Base-by-base conservation (phyloP, 2,888 invertebrate species). In the Tachina lurida region DNA sequence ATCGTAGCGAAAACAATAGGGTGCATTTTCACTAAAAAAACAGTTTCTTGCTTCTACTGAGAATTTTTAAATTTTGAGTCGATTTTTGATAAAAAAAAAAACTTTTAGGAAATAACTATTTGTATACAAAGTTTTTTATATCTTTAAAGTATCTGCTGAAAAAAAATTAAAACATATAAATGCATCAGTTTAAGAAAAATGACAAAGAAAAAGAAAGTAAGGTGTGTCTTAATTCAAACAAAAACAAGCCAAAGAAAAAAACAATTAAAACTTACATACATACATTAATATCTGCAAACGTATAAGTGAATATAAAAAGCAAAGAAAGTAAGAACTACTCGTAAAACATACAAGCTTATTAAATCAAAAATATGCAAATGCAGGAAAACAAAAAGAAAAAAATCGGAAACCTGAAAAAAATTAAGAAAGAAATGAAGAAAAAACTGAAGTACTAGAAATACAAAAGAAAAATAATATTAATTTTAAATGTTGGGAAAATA, bases 351-450 rank as follows among this genome's bases (percentile, higher is more conserved):
- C 4, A 60, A 68, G 19, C 67, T 52, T 62, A 73, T 39, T 54
- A 74, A 67, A 81, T 62, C 71, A 81, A 62, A 81, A 60, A 70
- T 82, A 75, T 70, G 75, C 54, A 82, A 82, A 75, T 70, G 45
- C 13, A 12, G n/a, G 15, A 56, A 8, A 80, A 68, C 52, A 17
- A 54, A 74, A 52, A 19, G 31, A 60, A 54, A 31, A 54, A 67
- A 43, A n/a, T 31, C 45, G 47, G 15, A 56, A 62, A 60, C 58
- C 47, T 60, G 43, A 47, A 31, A 73, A 60, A 56, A 56, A 56
- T 22, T 47, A 10, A 56, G 60, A 43, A 12, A 60, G 52, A 9
- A 58, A 4, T 39, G 3, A 10, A 31, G n/a, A 15, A 67, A 45
- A 17, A 62, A 49, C 41, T 68, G 62, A 78, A 62, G n/a, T 43